phyloP scores from a whole-genome alignment of 2,888 invertebrate genomes.

The Isoperla grammatica region DNA sequence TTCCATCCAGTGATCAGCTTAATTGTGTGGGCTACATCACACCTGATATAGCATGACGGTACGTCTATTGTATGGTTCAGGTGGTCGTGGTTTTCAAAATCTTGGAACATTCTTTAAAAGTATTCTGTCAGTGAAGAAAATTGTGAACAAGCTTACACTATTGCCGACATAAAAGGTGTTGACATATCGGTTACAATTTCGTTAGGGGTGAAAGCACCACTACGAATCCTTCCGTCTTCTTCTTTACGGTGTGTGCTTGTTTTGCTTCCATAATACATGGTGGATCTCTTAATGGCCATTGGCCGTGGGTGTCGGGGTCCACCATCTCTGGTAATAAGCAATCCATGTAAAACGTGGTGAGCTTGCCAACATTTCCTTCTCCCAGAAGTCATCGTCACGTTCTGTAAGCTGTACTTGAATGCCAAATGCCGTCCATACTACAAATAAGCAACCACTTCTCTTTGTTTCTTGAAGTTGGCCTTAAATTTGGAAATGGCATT shows the following conservation, averaged over 20 bases:
- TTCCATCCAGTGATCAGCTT: constrained; percentile 17
- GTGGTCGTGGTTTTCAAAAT: constrained; percentile 4
- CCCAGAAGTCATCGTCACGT: too few relatives aligned
- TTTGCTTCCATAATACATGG: neutral
- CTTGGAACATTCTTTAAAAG: constrained; percentile 7
- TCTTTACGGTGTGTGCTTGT: neutral
- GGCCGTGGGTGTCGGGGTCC: neutral
- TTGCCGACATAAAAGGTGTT: constrained; percentile 21
- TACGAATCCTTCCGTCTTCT: constrained; percentile 22
- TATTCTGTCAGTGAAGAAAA: constrained; percentile 12
- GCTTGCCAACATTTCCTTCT: too few relatives aligned
- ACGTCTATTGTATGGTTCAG: constrained; percentile 3
- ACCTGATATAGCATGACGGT: constrained; percentile 17
- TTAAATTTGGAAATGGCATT: too few relatives aligned
- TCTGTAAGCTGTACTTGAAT: too few relatives aligned
- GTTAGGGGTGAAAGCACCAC: constrained; percentile 26
- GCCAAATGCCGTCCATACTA: too few relatives aligned
- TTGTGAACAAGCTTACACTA: neutral
- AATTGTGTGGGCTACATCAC: too few relatives aligned
- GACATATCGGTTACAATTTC: constrained; percentile 27
- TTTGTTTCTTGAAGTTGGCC: too few relatives aligned
- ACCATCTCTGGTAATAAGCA: neutral
- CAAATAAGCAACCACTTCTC: too few relatives aligned
- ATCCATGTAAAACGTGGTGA: neutral
- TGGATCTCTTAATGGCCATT: neutral